These are phyloP conservation scores for Flexamia atlantica DNA, from an alignment of 2,888 invertebrate species.

Conservation along the genomic window DNA sequence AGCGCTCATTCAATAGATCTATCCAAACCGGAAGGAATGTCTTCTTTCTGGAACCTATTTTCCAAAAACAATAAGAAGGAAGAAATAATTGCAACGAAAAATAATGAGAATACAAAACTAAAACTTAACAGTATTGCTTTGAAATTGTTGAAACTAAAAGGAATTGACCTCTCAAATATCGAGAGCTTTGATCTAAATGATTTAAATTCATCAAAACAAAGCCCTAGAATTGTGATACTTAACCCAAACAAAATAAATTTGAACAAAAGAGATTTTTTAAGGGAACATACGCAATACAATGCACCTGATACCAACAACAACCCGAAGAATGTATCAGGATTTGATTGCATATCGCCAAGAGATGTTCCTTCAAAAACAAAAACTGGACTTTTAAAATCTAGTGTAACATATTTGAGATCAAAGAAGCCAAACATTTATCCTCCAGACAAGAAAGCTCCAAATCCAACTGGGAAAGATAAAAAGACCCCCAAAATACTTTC, in stretches of 20 bases:
- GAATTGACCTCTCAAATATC: neutral
- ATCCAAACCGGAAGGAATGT: constrained; percentile 16
- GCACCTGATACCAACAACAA: neutral
- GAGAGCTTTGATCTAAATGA: neutral
- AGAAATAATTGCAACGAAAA: neutral
- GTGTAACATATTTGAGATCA: neutral
- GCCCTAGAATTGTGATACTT: neutral
- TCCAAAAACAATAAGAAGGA: neutral
- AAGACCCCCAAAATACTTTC: neutral
- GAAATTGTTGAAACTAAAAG: constrained; percentile 17
- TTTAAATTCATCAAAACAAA: neutral
- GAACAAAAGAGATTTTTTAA: neutral
- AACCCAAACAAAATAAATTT: neutral
- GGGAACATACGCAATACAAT: neutral
- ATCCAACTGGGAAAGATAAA: neutral
- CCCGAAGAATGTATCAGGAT: neutral
- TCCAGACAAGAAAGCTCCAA: neutral
- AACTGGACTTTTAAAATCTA: neutral
- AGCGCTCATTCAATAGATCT: constrained; percentile 1
- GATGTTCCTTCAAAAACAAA: neutral
- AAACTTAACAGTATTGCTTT: neutral
- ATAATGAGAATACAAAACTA: neutral
- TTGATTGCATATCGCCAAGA: neutral
- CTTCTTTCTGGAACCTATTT: constrained; percentile 19
- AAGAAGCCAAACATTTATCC: neutral